These are phyloP conservation scores for Apodemia zela DNA, from an alignment of 2,888 invertebrate genomes.

Conservation along the genomic window DNA sequence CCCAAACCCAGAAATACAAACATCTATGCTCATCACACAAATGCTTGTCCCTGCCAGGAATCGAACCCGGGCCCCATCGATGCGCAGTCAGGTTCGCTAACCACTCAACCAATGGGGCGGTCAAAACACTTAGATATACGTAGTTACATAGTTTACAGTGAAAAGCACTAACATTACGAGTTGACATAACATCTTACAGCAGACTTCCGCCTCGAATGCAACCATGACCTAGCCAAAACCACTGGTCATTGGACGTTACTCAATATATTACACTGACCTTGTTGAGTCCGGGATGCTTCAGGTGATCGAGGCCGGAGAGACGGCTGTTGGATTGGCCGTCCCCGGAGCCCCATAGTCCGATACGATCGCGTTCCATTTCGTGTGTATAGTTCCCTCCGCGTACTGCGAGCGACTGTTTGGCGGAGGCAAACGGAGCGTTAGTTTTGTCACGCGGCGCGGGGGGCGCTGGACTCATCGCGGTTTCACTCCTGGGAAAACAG, in stretches of 20 bases:
- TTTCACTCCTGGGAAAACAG: slow-evolving; percentile 75
- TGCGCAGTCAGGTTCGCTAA: no score
- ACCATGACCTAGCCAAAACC: slow-evolving; percentile 56
- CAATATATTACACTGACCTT: slow-evolving; percentile 74
- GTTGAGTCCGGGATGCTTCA: slow-evolving; percentile 84
- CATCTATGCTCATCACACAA: no score
- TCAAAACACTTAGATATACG: no score
- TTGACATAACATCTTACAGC: slow-evolving; percentile 16
- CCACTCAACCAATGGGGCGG: no score
- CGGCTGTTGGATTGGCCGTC: slow-evolving; percentile 78
- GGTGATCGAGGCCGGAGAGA: slow-evolving; percentile 83
- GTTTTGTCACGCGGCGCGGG: slow-evolving; percentile 66
- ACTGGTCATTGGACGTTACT: not conserved
- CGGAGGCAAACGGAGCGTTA: slow-evolving; percentile 41
- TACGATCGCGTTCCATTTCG: slow-evolving; percentile 81
- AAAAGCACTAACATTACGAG: not conserved
- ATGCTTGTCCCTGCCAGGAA: no score
- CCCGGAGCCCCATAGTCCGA: slow-evolving; percentile 82
- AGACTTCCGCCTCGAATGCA: slow-evolving; percentile 29
- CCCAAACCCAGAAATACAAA: no score
- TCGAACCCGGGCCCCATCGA: no score
- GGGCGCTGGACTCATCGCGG: slow-evolving; percentile 70
- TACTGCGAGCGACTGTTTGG: slow-evolving; percentile 58
- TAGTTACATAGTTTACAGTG: not conserved
- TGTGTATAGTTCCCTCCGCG: slow-evolving; percentile 54